These are phyloP conservation scores for Dasysyrphus tricinctus DNA, from an alignment of 2,888 invertebrate species.

Conservation along the genomic window DNA sequence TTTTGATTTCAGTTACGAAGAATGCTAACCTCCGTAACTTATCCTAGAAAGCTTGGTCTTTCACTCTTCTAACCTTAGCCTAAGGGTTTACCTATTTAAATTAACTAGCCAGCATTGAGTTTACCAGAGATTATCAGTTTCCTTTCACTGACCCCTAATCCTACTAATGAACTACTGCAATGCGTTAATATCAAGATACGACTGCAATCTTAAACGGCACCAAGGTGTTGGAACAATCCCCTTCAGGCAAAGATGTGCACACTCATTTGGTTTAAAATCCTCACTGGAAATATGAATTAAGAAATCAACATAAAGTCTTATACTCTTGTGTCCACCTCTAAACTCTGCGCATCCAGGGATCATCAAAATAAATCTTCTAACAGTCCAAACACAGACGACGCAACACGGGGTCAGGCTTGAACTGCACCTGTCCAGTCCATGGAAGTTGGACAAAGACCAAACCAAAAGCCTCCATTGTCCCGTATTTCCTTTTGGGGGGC, in stretches of 20 bases:
- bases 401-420: not conserved
- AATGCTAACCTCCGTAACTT: too few relatives aligned
- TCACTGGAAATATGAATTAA: constrained; percentile 44
- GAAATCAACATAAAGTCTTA: constrained; percentile 25
- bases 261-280: not conserved
- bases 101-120: too few relatives aligned
- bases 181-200: not conserved
- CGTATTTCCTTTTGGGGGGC: constrained; percentile 33
- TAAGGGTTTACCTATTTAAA: too few relatives aligned
- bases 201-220: constrained; percentile 16
- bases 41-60: too few relatives aligned
- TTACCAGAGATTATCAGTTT: too few relatives aligned
- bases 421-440: constrained; percentile 26
- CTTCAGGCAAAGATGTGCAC: constrained; percentile 5
- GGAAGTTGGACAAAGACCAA: constrained; percentile 12
- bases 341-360: not conserved
- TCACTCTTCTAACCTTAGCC: too few relatives aligned
- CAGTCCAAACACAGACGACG: not conserved
- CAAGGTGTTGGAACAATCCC: constrained; percentile 13
- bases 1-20: too few relatives aligned
- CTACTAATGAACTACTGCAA: constrained; percentile 4
- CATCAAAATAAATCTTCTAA: constrained; percentile 32
- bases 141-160: constrained; percentile 65
- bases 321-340: constrained; percentile 14
- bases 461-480: constrained; percentile 52